A percentile compares a stretch with the other conserved stretches of the same genome.
phyloP scores from a whole-genome alignment of 2,113 vertebrate species.

The Seriola dumerili region DNA sequence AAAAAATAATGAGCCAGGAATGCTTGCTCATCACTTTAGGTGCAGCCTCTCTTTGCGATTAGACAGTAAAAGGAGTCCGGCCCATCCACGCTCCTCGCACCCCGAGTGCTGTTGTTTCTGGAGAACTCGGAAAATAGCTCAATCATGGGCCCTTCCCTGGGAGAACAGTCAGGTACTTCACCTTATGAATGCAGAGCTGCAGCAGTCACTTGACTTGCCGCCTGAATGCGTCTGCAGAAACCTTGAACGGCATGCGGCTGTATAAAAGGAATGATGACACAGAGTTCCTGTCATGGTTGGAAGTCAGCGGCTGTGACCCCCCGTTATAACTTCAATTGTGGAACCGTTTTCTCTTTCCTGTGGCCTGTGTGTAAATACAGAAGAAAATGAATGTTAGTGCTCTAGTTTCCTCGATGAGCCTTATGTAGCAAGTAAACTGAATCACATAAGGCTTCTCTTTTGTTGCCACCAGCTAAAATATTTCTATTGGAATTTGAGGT shows the following conservation, averaged over 20 bases:
- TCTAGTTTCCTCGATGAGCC: conserved; percentile 43
- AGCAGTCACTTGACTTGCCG: conserved; percentile 46
- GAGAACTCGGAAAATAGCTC: conserved; percentile 57
- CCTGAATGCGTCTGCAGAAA: conserved; percentile 51
- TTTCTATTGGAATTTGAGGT: conserved; percentile 41
- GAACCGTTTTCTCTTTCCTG: conserved; percentile 34
- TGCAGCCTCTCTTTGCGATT: conserved; percentile 55
- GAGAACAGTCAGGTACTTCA: conserved; percentile 58
- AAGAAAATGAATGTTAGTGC: conserved; percentile 31
- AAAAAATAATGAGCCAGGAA: conserved; percentile 82
- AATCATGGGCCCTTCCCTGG: conserved; percentile 34
- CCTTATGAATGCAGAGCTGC: conserved; percentile 55
- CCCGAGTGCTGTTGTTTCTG: conserved; percentile 52
- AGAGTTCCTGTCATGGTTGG: conserved; percentile 53
- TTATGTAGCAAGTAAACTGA: conserved; percentile 41
- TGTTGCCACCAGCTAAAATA: conserved; percentile 44
- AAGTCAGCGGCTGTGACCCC: conserved; percentile 58
- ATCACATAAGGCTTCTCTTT: conserved; percentile 42
- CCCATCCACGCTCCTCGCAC: not conserved
- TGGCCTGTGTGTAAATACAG: conserved; percentile 41
- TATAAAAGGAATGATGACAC: conserved; percentile 55
- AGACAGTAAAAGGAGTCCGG: conserved; percentile 48
- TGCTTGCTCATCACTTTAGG: conserved; percentile 68
- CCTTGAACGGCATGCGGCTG: conserved; percentile 34
- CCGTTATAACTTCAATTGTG: conserved; percentile 58